phyloP scores from a whole-genome alignment of 2,797 vertebrate species.

The Cyprinella venusta region DNA sequence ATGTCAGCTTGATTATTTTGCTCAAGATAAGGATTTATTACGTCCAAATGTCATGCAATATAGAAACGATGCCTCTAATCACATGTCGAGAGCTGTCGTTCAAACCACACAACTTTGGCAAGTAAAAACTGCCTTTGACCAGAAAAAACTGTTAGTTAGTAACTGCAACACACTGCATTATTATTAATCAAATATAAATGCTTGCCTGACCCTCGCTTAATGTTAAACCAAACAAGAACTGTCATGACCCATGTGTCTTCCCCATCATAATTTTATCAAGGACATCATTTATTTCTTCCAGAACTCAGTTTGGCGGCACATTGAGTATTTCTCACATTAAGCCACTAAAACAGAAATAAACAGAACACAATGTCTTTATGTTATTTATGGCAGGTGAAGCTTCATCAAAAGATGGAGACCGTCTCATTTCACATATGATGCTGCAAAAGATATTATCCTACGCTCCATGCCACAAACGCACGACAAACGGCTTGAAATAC shows the following conservation, averaged over 20 bases:
- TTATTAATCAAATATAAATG: background rate
- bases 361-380: background rate
- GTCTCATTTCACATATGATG: background rate
- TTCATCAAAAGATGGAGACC: background rate
- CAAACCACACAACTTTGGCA: no score
- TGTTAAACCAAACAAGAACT: background rate
- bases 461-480: background rate
- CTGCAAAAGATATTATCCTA: background rate
- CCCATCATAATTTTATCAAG: background rate
- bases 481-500: background rate
- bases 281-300: background rate
- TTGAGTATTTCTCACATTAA: constrained; percentile 10
- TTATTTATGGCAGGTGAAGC: background rate
- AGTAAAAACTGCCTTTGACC: background rate
- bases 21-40: no score
- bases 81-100: no score
- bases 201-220: background rate
- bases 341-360: background rate
- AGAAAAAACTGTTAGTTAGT: background rate
- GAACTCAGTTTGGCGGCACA: background rate
- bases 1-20: no score
- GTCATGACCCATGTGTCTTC: background rate
- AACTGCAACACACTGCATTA: background rate
- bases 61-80: no score
- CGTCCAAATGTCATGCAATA: no score